A percentile compares a stretch with the other conserved stretches of the same genome.
Conservation (phyloP, 2,797 vertebrate species). For the Phalloptychus januarius region DNA sequence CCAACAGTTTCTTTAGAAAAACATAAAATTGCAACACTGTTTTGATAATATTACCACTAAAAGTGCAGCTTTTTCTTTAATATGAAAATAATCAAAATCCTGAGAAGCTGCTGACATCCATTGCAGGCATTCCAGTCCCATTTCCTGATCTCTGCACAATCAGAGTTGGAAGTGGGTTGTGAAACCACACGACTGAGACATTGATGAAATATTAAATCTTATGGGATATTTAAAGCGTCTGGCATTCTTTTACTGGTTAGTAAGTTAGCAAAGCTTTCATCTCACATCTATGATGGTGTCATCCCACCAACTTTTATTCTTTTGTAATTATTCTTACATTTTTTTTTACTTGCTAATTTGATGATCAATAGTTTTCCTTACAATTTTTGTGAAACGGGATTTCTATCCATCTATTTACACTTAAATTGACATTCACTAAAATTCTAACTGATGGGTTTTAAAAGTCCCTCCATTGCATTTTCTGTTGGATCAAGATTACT, state of each 20-base stretch:
- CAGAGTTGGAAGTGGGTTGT: constrained; percentile 47
- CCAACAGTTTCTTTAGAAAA: background rate
- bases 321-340: background rate
- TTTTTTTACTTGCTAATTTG: background rate
- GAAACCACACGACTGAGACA: constrained; percentile 52
- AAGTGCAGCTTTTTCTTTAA: background rate
- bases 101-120: background rate
- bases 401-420: background rate
- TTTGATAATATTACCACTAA: constrained; percentile 4
- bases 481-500: background rate
- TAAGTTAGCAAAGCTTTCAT: constrained; percentile 41
- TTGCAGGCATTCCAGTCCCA: background rate
- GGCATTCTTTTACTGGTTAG: constrained; percentile 57
- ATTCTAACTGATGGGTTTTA: background rate
- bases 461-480: background rate
- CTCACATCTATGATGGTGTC: constrained; percentile 16
- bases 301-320: background rate
- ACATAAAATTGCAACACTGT: background rate
- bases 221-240: constrained; percentile 72
- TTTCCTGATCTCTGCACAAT: constrained; percentile 38
- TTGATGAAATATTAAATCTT: constrained; percentile 79
- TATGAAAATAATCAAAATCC: background rate
- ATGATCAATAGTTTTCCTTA: background rate
- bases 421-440: background rate
- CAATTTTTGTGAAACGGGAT: background rate